These are phyloP conservation scores for Poecilia picta DNA, from an alignment of 2,797 vertebrate genomes.

Conservation along the genomic window DNA sequence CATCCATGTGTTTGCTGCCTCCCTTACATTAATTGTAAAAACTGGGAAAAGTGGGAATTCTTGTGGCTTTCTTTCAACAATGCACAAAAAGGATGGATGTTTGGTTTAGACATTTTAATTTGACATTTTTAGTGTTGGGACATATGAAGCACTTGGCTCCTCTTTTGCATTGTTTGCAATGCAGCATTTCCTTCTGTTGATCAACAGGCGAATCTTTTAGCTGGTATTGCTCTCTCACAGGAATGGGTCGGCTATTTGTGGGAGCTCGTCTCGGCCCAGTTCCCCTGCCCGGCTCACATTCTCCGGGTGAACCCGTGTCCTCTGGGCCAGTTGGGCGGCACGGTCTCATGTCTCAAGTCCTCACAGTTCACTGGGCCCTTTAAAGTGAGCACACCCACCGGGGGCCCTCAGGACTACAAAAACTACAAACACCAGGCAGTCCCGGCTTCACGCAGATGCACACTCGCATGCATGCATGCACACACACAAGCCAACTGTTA, in stretches of 20 bases:
- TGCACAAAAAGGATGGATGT: neutral
- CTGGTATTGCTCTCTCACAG: conserved; percentile 34
- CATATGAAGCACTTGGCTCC: neutral
- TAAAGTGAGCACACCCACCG: conserved; percentile 80
- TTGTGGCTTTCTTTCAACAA: neutral
- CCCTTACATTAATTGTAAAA: neutral
- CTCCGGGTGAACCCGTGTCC: conserved; percentile 78
- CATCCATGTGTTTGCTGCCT: neutral
- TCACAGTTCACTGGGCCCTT: conserved; percentile 86
- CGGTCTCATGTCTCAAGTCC: conserved; percentile 83
- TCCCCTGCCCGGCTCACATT: conserved; percentile 74
- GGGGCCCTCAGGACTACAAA: conserved; percentile 73
- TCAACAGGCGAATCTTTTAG: conserved; percentile 18
- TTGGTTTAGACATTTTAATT: neutral
- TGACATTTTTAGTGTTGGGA: neutral
- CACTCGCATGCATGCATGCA: conserved; percentile 61
- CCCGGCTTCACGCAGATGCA: conserved; percentile 65
- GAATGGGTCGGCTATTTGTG: conserved; percentile 64
- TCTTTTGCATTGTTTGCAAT: conserved; percentile 22
- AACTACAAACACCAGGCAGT: conserved; percentile 77
- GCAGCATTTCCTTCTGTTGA: conserved; percentile 39
- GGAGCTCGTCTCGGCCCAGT: conserved; percentile 75
- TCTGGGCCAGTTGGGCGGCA: conserved; percentile 76
- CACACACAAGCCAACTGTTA: conserved; percentile 61
- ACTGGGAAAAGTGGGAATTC: too few relatives aligned